Evolutionary conservation across 2,888 invertebrate species (phyloP), one percentile per base, ranked within the genome.

Genomic region (Tupiocoris notatus): DNA sequence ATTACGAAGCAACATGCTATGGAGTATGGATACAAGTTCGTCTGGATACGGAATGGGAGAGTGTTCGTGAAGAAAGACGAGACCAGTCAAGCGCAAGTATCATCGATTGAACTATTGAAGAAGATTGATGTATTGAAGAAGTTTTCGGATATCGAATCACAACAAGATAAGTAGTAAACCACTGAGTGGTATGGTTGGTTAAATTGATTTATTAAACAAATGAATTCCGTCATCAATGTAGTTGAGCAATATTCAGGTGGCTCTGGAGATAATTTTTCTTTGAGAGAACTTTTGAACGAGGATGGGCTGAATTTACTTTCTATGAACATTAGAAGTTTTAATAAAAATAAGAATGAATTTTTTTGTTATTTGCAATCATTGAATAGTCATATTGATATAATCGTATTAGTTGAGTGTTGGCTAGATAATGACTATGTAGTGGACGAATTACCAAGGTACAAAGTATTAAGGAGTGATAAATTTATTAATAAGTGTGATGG

Each of bases 341-440:
- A 61, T 9, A 61, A 61, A 61, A 61, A 61, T 61, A 61, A 61
- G 18, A 17, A 61, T 61, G 61, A 61, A 61, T 61, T 61, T 18
- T 61, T 61, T 17, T 61, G 61, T 61, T 61, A 17, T 17, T 18
- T 61, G 17, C 18, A 12, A 7, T 16, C 17, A 17, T 17, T 61
- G 7, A 61, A 61, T 61, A 17, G n/a, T n/a, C n/a, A n/a, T n/a
- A n/a, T 61, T 17, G 9, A 61, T 61, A 7, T 61, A 61, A 12
- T 61, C 7, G 7, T 61, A 9, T 18, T 17, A 61, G 17, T 7
- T 7, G 17, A 12, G 9, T 9, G 17, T 12, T 61, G 61, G 61
- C 7, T 61, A 61, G 17, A 12, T 17, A 17, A 12, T 61, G 7
- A 18, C 21, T 62, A 22, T 1, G 16, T 22, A 21, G 22, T 62